Percentiles rank a stretch among this genome's conserved stretches.
Evolutionary conservation across 2,888 invertebrate genomes (phyloP).

Genomic region (Plusia festucae): DNA sequence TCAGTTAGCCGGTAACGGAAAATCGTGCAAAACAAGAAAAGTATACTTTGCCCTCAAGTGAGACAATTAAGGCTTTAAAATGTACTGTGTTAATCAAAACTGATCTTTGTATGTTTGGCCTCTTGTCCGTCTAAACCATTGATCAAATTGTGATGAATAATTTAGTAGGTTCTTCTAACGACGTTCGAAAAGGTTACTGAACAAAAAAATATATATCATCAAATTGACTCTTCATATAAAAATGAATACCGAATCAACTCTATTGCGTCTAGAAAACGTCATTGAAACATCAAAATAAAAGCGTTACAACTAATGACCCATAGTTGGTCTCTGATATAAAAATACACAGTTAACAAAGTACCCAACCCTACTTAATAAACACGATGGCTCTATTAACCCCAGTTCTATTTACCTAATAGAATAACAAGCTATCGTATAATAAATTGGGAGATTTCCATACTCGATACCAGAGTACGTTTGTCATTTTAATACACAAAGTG

Average conservation of each 20-base stretch:
- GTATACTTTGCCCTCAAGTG: no score
- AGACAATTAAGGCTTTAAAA: no score
- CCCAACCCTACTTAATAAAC: conserved; percentile 73
- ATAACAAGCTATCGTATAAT: conserved; percentile 88
- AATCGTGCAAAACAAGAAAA: no score
- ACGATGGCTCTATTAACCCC: conserved; percentile 86
- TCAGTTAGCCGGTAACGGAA: no score
- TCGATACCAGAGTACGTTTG: conserved; percentile 83
- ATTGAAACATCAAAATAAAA: conserved; percentile 23
- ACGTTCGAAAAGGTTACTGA: no score
- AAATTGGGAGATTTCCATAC: conserved; percentile 89
- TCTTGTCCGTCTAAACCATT: no score
- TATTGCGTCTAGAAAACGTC: neutral
- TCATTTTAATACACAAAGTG: conserved; percentile 88
- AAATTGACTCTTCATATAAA: neutral
- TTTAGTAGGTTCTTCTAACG: no score
- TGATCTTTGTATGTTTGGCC: no score
- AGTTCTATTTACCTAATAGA: conserved; percentile 88
- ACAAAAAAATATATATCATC: no score
- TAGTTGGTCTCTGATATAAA: conserved; percentile 49
- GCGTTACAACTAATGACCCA: conserved; percentile 41
- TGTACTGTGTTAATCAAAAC: no score
- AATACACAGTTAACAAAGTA: conserved; percentile 37
- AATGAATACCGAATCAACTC: neutral
- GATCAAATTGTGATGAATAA: no score